These are phyloP conservation scores for Phodopus roborovskii DNA, from an alignment of 2,113 vertebrate species.

Conservation along the genomic window DNA sequence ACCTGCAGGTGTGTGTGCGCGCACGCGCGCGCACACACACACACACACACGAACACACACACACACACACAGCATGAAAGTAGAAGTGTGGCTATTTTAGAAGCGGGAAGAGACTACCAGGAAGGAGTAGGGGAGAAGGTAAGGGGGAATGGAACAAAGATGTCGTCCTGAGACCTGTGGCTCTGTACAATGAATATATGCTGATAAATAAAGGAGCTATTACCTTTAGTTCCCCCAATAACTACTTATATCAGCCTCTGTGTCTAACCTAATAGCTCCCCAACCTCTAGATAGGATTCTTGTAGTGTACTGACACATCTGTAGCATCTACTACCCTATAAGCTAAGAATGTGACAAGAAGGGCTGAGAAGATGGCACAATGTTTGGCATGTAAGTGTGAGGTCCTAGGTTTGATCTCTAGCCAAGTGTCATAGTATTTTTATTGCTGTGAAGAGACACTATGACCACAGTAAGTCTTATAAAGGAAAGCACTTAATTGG, in stretches of 20 bases:
- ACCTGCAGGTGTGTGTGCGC: no score
- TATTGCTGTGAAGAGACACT: no score
- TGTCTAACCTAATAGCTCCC: background rate
- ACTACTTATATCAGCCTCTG: background rate
- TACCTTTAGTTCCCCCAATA: background rate
- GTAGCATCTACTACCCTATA: background rate
- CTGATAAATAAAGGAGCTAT: background rate
- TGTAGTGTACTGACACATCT: background rate
- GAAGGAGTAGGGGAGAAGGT: background rate
- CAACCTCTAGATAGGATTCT: background rate
- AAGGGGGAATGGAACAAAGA: background rate
- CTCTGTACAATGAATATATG: background rate
- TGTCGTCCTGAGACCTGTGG: background rate
- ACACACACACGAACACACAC: no score
- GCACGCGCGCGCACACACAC: no score
- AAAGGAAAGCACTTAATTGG: no score
- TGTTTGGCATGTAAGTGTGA: background rate
- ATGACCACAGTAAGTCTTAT: no score
- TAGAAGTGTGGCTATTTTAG: no score
- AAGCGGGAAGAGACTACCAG: no score
- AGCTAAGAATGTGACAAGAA: background rate
- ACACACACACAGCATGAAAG: no score
- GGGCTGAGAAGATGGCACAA: background rate
- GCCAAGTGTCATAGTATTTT: background rate
- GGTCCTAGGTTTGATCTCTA: background rate